Evolutionary conservation across 1,140 invertebrate genomes (phyloP).

Genomic region (Camponotus vicinus): DNA sequence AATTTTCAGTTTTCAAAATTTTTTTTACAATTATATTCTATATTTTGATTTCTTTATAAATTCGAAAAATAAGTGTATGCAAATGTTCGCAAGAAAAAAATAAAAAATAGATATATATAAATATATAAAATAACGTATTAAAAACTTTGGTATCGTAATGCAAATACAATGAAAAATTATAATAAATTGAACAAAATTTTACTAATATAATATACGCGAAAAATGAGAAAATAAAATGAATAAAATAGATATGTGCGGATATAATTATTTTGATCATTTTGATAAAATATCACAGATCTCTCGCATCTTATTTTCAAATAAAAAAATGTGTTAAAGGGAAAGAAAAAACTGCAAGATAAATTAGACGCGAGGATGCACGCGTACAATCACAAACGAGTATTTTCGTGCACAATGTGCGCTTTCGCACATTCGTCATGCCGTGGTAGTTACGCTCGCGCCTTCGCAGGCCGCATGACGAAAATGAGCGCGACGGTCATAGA

Average conservation of each 20-base stretch:
- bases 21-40: background rate
- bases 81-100: background rate
- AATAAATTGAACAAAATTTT: background rate
- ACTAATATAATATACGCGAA: background rate
- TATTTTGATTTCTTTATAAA: background rate
- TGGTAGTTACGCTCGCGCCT: slow-evolving; percentile 10
- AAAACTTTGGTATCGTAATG: background rate
- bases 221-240: no score
- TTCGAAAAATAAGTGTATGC: background rate
- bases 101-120: background rate
- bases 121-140: background rate
- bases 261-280: background rate
- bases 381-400: slow-evolving; percentile 5
- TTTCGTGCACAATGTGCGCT: slow-evolving; percentile 29
- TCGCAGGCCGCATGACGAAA: slow-evolving; percentile 25
- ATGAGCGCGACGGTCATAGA: slow-evolving; percentile 37
- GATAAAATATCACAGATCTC: background rate
- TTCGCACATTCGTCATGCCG: slow-evolving; percentile 14
- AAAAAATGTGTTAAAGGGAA: background rate
- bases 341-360: background rate
- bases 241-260: background rate
- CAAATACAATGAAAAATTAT: background rate
- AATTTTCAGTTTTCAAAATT: background rate
- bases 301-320: background rate
- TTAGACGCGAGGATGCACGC: background rate